These are phyloP conservation scores for Trichopoda pennipes DNA, from an alignment of 2,888 invertebrate species.

Conservation along the genomic window DNA sequence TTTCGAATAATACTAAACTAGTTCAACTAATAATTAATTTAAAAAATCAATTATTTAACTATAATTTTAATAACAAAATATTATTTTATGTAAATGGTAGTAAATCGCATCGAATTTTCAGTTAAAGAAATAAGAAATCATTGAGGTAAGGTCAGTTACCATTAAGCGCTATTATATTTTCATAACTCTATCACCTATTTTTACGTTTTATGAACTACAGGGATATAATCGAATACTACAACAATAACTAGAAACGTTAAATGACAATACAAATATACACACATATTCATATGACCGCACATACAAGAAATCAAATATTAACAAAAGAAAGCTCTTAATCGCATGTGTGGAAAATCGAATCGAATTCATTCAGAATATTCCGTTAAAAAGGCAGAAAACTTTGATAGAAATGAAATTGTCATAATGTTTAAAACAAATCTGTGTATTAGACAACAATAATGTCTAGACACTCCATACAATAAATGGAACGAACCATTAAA, in stretches of 20 bases:
- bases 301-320: conserved; percentile 23
- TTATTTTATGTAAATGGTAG: too few species aligned
- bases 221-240: background rate
- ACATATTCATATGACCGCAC: background rate
- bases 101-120: too few species aligned
- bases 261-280: conserved; percentile 26
- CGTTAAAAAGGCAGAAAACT: conserved; percentile 46
- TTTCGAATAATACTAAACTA: too few species aligned
- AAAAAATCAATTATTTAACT: too few species aligned
- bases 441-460: conserved; percentile 63
- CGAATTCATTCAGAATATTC: background rate
- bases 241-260: conserved; percentile 32
- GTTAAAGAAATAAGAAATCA: too few species aligned
- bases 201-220: background rate
- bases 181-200: too few species aligned
- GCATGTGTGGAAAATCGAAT: conserved; percentile 11
- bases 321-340: conserved; percentile 11
- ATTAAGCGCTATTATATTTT: too few species aligned
- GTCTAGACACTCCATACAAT: conserved; percentile 60
- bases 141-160: too few species aligned
- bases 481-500: conserved; percentile 56
- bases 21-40: too few species aligned
- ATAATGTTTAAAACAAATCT: conserved; percentile 54
- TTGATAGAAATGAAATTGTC: conserved; percentile 14
- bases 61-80: too few species aligned